Conservation (phyloP, 2,797 vertebrate genomes). For the Chelidonichthys spinosus region DNA sequence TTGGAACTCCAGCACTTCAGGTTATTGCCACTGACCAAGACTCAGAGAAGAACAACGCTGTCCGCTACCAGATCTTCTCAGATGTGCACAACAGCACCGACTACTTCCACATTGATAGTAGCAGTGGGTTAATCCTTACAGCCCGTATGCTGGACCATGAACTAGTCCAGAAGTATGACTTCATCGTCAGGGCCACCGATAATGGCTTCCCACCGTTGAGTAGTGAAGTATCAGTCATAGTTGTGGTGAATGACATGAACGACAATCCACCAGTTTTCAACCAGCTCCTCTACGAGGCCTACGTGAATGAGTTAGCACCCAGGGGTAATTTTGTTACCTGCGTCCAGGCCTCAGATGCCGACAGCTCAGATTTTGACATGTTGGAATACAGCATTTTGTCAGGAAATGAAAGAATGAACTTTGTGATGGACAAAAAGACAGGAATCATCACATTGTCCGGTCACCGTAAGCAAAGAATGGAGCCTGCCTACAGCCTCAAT, state of each 20-base stretch:
- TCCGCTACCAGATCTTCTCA: constrained; percentile 95
- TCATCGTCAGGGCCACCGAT: constrained; percentile 92
- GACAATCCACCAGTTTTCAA: constrained; percentile 97
- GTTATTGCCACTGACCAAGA: constrained; percentile 92
- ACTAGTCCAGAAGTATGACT: constrained; percentile 87
- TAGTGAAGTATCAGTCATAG: constrained; percentile 90
- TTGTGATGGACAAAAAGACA: constrained; percentile 90
- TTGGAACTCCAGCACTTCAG: constrained; percentile 94
- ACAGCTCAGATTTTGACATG: constrained; percentile 92
- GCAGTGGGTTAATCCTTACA: constrained; percentile 95
- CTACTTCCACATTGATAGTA: constrained; percentile 97
- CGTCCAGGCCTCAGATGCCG: constrained; percentile 95
- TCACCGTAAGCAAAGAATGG: constrained; percentile 92
- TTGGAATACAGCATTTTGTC: constrained; percentile 95
- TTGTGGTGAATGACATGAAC: constrained; percentile 93
- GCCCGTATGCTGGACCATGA: constrained; percentile 95
- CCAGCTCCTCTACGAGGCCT: constrained; percentile 95
- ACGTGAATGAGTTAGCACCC: constrained; percentile 94
- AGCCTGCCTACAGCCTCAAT: constrained; percentile 91
- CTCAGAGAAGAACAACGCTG: constrained; percentile 91
- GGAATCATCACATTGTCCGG: constrained; percentile 92
- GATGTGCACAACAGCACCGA: constrained; percentile 93
- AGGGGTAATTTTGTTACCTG: constrained; percentile 96
- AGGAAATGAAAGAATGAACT: constrained; percentile 93
- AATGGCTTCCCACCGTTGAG: constrained; percentile 94